phyloP scores from a whole-genome alignment of 2,113 vertebrate genomes.

The Podarcis muralis region DNA sequence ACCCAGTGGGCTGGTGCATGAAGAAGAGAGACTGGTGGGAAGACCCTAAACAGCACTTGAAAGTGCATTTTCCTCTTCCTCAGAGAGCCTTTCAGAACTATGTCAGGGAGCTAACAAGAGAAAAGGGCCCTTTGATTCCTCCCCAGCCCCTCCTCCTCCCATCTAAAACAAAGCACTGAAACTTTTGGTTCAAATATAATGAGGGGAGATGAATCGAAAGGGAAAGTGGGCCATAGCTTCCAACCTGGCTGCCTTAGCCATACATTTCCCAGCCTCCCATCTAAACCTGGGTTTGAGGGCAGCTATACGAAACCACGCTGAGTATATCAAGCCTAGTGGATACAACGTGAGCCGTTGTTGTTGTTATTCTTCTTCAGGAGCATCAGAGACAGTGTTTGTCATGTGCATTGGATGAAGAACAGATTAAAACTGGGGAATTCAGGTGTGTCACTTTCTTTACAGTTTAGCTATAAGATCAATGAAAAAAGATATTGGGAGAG shows the following conservation, averaged over 20 bases:
- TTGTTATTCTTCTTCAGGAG: not conserved
- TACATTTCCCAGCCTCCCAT: not conserved
- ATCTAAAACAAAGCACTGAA: constrained; percentile 41
- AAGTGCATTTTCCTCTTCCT: constrained; percentile 25
- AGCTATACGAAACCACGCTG: rapidly evolving
- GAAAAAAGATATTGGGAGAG: not conserved
- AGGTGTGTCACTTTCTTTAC: not conserved
- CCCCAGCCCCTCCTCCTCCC: not conserved
- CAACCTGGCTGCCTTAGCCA: not conserved
- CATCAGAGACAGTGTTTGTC: not conserved
- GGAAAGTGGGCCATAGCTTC: not conserved
- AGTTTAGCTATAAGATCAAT: not conserved
- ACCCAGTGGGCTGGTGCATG: constrained; percentile 32
- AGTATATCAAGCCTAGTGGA: not conserved
- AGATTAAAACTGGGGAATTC: not conserved
- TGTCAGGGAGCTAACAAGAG: constrained; percentile 42
- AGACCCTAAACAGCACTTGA: constrained; percentile 9
- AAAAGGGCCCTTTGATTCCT: constrained; percentile 45
- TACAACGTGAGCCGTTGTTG: not conserved
- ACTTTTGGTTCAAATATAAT: rapidly evolving
- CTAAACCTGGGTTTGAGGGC: not conserved
- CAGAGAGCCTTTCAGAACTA: not conserved
- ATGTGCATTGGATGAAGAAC: not conserved
- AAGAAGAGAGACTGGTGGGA: constrained; percentile 8
- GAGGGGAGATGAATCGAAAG: constrained; percentile 44